phyloP scores from a whole-genome alignment of 2,888 invertebrate species.

The Liodrosophila aerea region DNA sequence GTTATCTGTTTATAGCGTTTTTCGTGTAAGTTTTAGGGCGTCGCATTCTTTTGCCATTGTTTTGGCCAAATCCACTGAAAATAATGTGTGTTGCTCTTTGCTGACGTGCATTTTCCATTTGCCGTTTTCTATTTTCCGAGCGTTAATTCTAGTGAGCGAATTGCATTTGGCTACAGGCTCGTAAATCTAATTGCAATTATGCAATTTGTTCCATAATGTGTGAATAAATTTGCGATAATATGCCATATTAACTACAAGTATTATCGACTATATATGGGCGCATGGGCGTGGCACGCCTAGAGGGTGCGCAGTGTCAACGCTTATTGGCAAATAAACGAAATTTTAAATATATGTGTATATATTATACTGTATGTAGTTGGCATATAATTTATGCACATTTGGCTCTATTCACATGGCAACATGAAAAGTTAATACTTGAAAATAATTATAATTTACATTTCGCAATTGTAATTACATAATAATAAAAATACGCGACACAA shows the following conservation, averaged over 20 bases:
- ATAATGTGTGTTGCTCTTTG: conserved; percentile 30
- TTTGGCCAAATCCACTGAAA: conserved; percentile 25
- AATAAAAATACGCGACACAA: conserved; percentile 19
- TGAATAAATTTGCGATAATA: conserved; percentile 51
- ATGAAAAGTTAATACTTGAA: conserved; percentile 46
- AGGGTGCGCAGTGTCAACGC: conserved; percentile 28
- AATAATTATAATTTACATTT: conserved; percentile 55
- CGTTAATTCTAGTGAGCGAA: conserved; percentile 14
- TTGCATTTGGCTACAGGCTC: conserved; percentile 42
- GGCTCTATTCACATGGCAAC: conserved; percentile 34
- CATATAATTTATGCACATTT: conserved; percentile 57
- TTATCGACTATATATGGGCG: neutral
- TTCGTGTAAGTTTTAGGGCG: conserved; percentile 59
- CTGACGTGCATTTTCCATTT: conserved; percentile 14
- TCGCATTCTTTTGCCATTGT: conserved; percentile 17
- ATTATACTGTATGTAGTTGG: no score
- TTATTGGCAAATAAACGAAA: conserved; percentile 67
- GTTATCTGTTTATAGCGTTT: conserved; percentile 69
- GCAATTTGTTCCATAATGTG: conserved; percentile 67
- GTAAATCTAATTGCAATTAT: conserved; percentile 73
- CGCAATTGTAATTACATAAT: conserved; percentile 41
- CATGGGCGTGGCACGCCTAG: neutral
- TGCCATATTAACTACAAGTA: conserved; percentile 26
- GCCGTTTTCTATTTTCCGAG: no score
- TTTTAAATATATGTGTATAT: no score